These are phyloP conservation scores for Tringa solitaria DNA, from an alignment of 2,113 vertebrate genomes.

Conservation along the genomic window DNA sequence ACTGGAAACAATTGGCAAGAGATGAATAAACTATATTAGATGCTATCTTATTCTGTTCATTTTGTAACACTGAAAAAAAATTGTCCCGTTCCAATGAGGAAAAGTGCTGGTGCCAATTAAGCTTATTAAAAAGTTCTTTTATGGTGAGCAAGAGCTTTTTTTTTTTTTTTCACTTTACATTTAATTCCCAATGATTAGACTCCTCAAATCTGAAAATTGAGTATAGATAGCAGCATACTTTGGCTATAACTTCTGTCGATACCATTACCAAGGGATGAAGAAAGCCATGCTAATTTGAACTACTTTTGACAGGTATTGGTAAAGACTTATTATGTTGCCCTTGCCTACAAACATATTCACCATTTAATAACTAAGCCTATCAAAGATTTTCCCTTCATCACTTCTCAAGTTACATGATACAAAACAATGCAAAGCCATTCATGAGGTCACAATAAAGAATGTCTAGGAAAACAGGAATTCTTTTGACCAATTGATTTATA, in stretches of 20 bases:
- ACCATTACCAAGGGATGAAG: background rate
- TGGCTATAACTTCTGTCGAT: background rate
- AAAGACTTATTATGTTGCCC: background rate
- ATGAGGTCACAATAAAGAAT: background rate
- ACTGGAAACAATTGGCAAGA: conserved; percentile 49
- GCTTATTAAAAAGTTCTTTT: conserved; percentile 58
- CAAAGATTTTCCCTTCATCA: background rate
- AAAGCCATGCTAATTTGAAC: background rate
- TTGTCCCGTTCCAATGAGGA: background rate
- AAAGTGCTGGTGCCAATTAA: conserved; percentile 19
- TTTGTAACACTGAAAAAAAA: conserved; percentile 15
- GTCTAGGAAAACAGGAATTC: background rate
- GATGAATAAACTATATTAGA: conserved; percentile 41
- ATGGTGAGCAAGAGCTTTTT: background rate
- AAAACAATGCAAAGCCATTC: background rate
- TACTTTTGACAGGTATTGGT: background rate
- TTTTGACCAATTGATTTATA: background rate
- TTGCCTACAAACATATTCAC: background rate
- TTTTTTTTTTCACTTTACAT: background rate
- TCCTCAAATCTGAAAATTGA: background rate
- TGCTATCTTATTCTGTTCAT: conserved; percentile 33
- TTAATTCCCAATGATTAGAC: background rate
- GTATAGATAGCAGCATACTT: background rate
- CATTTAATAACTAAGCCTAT: background rate
- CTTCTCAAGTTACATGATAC: background rate